A percentile compares a stretch with the other conserved stretches of the same genome.
Conservation (phyloP, 2,113 vertebrate genomes). For the Hemibagrus wyckioides region DNA sequence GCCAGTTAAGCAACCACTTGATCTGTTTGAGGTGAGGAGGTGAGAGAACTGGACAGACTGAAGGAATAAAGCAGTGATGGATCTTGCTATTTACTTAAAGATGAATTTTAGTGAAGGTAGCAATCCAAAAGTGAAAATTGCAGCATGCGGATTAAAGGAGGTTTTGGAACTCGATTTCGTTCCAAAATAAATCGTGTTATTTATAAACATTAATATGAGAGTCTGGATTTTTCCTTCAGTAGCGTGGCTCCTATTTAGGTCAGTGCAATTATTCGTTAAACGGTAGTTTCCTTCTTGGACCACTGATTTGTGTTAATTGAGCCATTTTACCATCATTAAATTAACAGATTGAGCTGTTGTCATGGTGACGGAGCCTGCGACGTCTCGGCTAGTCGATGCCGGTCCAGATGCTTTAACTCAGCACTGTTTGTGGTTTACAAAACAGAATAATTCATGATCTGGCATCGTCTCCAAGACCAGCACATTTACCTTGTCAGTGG, state of each 20-base stretch:
- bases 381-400: background rate
- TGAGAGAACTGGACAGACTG: background rate
- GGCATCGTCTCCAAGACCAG: background rate
- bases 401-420: background rate
- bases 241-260: background rate
- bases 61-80: background rate
- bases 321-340: background rate
- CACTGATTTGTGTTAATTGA: background rate
- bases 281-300: background rate
- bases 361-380: background rate
- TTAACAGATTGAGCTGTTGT: background rate
- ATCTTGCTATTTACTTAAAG: background rate
- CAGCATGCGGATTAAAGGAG: background rate
- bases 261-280: background rate
- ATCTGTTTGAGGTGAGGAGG: background rate
- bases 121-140: too few relatives aligned
- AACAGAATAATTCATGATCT: background rate
- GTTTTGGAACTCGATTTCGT: background rate
- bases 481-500: background rate
- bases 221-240: background rate
- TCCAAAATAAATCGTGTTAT: background rate
- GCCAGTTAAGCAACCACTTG: background rate
- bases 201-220: background rate
- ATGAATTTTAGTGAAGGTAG: background rate
- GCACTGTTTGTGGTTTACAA: background rate